Percentiles rank a stretch among this genome's conserved stretches.
These are phyloP conservation scores for Arctocebus calabarensis DNA, from an alignment of 2,797 vertebrate genomes.

Conservation along the genomic window DNA sequence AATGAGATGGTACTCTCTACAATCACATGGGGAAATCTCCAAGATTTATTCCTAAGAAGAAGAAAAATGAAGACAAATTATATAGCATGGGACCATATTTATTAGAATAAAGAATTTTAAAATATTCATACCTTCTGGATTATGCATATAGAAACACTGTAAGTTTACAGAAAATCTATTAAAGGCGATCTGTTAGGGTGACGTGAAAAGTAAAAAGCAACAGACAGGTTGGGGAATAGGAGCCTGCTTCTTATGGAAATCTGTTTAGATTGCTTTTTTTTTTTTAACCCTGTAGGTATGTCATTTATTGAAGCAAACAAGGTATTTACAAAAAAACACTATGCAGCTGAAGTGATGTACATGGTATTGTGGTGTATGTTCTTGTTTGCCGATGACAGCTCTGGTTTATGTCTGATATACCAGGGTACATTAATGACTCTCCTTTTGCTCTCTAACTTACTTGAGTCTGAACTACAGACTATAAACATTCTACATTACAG, in stretches of 20 bases:
- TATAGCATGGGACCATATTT: not conserved
- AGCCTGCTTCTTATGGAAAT: not conserved
- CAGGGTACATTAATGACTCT: accelerated
- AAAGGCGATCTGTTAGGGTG: not conserved
- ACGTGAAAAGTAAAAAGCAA: not conserved
- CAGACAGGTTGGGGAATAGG: not conserved
- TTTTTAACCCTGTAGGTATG: not conserved
- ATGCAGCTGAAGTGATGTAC: not conserved
- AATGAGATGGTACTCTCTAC: not conserved
- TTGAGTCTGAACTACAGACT: not conserved
- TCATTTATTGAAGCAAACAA: conserved; percentile 4
- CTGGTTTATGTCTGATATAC: not conserved
- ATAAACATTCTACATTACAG: accelerated
- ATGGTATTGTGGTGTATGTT: too few relatives aligned
- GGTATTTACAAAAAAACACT: too few relatives aligned
- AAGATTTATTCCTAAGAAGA: not conserved
- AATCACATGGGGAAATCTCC: not conserved
- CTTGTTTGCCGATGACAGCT: not conserved
- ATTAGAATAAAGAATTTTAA: not conserved
- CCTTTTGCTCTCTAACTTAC: not conserved
- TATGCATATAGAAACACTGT: not conserved
- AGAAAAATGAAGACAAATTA: not conserved
- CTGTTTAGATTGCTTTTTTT: not conserved
- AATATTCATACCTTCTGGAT: not conserved
- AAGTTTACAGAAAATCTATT: not conserved